Evolutionary conservation across 2,113 vertebrate genomes (phyloP).

Genomic region (Macquaria ambigua): DNA sequence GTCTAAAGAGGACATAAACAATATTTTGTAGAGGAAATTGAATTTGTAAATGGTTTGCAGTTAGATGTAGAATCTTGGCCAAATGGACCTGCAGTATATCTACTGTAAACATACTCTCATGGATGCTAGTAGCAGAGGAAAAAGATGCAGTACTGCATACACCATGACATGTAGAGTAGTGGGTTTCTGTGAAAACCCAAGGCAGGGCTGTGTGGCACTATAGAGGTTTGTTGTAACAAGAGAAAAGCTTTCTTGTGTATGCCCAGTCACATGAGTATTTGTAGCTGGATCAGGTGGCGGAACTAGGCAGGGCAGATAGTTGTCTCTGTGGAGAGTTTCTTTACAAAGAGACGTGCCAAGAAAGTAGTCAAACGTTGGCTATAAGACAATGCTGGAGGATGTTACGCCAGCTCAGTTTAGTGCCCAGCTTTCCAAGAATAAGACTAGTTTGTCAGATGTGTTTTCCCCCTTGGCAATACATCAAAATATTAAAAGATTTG

Average conservation of each 20-base stretch:
- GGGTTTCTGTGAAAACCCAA: constrained; percentile 21
- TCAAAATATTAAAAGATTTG: background rate
- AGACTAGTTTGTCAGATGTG: background rate
- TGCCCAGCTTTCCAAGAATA: background rate
- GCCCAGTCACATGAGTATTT: constrained; percentile 48
- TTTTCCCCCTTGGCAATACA: background rate
- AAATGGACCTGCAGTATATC: background rate
- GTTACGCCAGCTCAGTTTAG: background rate
- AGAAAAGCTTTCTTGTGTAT: constrained; percentile 61
- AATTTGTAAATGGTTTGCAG: background rate
- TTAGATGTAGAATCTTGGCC: background rate
- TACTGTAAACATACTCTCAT: background rate
- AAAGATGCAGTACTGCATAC: background rate
- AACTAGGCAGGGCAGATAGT: constrained; percentile 13
- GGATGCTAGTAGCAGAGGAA: background rate
- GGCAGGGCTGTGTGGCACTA: constrained; percentile 7
- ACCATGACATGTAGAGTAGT: background rate
- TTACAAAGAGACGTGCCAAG: constrained; percentile 14
- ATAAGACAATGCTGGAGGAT: background rate
- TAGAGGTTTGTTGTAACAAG: constrained; percentile 55
- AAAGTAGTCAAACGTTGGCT: background rate
- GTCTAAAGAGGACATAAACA: background rate
- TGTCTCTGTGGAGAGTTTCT: constrained; percentile 17
- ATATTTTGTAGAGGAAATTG: background rate
- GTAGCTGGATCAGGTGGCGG: constrained; percentile 57